A percentile compares a stretch with the other conserved stretches of the same genome.
phyloP scores from a whole-genome alignment of 2,113 vertebrate genomes.

The Phylloscopus trochiloides region DNA sequence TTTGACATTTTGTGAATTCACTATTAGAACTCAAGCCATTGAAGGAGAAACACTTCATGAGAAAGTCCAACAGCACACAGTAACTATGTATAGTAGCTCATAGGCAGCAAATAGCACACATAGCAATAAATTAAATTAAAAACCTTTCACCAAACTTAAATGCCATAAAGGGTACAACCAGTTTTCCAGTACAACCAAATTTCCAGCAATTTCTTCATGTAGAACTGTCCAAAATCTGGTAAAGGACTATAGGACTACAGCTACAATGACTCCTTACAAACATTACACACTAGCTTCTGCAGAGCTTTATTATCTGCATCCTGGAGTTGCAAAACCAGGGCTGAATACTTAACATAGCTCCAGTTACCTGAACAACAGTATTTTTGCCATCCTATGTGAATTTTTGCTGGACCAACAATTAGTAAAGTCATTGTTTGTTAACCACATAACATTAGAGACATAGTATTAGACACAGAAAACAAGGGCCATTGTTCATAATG shows the following conservation, averaged over 20 bases:
- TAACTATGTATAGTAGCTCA: not conserved
- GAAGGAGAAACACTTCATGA: not conserved
- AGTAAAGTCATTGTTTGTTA: not conserved
- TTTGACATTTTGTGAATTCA: not conserved
- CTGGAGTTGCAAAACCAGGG: not conserved
- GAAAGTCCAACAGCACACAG: not conserved
- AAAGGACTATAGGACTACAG: not conserved
- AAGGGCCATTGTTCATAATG: not conserved
- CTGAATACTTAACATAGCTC: not conserved
- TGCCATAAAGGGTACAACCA: not conserved
- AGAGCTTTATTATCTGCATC: not conserved
- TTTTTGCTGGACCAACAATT: not conserved
- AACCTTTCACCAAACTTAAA: not conserved
- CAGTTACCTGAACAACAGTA: not conserved
- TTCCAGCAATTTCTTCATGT: not conserved
- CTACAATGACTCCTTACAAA: not conserved
- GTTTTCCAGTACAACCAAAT: not conserved
- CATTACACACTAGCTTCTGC: not conserved
- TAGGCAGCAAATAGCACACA: rapidly evolving
- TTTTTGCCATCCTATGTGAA: not conserved
- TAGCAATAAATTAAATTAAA: not conserved
- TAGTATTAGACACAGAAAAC: not conserved
- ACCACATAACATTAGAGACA: rapidly evolving
- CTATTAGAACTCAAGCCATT: not conserved
- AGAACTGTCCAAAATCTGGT: not conserved